Percentiles rank a stretch among this genome's conserved stretches.
Evolutionary conservation across 2,797 vertebrate species (phyloP).

Genomic region (Sternarchorhynchus goeldii): DNA sequence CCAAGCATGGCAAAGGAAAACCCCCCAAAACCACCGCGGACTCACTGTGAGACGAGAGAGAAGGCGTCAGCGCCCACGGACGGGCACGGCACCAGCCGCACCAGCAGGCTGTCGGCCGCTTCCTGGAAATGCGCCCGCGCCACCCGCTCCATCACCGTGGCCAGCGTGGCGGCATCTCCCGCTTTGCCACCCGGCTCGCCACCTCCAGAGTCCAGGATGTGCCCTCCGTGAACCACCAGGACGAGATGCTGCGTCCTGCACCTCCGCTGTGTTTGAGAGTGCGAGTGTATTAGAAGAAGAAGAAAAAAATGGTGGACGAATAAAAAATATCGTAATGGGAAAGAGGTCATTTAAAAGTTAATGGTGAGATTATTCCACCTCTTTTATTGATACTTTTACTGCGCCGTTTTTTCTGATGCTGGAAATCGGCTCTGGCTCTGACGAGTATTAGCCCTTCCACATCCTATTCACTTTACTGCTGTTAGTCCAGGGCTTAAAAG

Average conservation of each 20-base stretch:
- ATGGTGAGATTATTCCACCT: no score
- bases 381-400: no score
- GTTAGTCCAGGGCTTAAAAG: not conserved
- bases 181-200: slow-evolving; percentile 94
- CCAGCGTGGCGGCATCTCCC: slow-evolving; percentile 91
- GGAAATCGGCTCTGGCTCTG: no score
- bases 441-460: no score
- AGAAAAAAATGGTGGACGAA: no score
- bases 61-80: slow-evolving; percentile 95
- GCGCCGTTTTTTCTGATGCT: no score
- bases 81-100: slow-evolving; percentile 94
- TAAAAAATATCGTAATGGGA: not conserved
- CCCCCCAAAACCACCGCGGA: not conserved
- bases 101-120: slow-evolving; percentile 89
- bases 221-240: slow-evolving; percentile 94
- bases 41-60: slow-evolving; percentile 94
- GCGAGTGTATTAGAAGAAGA: no score
- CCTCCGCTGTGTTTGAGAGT: slow-evolving; percentile 51
- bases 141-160: slow-evolving; percentile 89
- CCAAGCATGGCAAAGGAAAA: no score
- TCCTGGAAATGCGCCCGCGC: slow-evolving; percentile 95
- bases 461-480: no score
- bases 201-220: slow-evolving; percentile 92
- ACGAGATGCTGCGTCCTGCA: slow-evolving; percentile 65
- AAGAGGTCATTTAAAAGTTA: not conserved